Percentiles rank a stretch among this genome's conserved stretches.
phyloP scores from a whole-genome alignment of 2,797 vertebrate species.

The Hemibagrus guttatus region DNA sequence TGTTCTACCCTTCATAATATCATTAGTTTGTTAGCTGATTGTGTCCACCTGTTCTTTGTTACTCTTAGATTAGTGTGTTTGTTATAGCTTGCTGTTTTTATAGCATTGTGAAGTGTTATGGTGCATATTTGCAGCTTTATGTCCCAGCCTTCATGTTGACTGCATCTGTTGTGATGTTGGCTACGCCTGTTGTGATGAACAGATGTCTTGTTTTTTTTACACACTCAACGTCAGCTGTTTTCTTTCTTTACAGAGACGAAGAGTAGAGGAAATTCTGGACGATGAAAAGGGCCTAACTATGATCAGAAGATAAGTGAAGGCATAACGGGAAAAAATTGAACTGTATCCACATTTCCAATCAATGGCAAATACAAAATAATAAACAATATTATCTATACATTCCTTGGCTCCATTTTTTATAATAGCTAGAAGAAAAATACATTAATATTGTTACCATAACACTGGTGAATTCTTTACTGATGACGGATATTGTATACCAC shows the following conservation, averaged over 20 bases:
- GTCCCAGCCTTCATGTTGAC: background rate
- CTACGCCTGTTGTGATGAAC: too few species aligned
- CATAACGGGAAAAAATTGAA: background rate
- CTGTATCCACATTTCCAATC: background rate
- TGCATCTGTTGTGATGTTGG: background rate
- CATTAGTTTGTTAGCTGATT: background rate
- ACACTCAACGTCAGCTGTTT: background rate
- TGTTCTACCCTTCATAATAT: too few species aligned
- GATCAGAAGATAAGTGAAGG: conserved; percentile 49
- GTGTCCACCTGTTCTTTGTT: background rate
- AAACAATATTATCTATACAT: background rate
- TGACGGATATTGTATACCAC: background rate
- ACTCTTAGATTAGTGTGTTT: background rate
- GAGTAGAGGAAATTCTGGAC: conserved; percentile 64
- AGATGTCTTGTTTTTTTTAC: background rate
- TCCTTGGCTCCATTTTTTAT: background rate
- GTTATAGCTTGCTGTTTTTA: background rate
- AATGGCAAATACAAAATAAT: background rate
- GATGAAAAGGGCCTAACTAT: conserved; percentile 60
- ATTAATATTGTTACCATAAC: background rate
- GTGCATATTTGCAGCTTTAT: background rate
- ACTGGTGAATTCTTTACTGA: background rate
- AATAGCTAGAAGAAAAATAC: background rate
- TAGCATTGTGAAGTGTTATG: background rate
- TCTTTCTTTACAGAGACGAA: conserved; percentile 56